Conservation (phyloP, 2,113 vertebrate genomes). For the Pitta sordida region DNA sequence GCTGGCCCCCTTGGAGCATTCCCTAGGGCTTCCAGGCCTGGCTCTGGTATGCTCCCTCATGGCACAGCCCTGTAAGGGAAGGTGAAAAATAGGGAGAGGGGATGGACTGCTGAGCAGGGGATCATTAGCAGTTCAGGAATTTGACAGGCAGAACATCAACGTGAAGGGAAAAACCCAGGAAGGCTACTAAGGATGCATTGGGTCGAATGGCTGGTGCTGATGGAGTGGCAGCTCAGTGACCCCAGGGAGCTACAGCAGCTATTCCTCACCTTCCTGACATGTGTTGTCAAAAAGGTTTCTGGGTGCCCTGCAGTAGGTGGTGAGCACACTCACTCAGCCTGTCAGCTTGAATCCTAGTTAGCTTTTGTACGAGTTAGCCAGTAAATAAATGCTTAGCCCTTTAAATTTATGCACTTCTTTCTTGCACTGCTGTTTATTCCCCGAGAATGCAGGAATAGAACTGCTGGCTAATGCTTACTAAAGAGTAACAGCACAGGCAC, state of each 20-base stretch:
- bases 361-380: background rate
- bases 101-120: background rate
- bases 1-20: rapidly evolving
- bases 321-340: background rate
- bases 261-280: background rate
- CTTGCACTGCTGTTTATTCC: background rate
- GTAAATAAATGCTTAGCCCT: background rate
- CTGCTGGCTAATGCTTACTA: background rate
- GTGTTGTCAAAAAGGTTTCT: no score
- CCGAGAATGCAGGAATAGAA: background rate
- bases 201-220: background rate
- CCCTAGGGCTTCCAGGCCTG: rapidly evolving
- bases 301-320: background rate
- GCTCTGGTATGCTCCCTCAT: background rate
- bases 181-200: background rate
- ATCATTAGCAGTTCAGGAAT: rapidly evolving
- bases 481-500: background rate
- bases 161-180: rapidly evolving
- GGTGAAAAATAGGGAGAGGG: rapidly evolving
- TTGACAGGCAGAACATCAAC: background rate
- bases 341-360: background rate
- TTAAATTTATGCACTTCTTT: background rate
- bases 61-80: background rate
- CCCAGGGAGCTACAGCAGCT: background rate
- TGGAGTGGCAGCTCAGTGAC: background rate